These are phyloP conservation scores for Trichogramma pretiosum DNA, from an alignment of 1,140 invertebrate species.

Conservation along the genomic window DNA sequence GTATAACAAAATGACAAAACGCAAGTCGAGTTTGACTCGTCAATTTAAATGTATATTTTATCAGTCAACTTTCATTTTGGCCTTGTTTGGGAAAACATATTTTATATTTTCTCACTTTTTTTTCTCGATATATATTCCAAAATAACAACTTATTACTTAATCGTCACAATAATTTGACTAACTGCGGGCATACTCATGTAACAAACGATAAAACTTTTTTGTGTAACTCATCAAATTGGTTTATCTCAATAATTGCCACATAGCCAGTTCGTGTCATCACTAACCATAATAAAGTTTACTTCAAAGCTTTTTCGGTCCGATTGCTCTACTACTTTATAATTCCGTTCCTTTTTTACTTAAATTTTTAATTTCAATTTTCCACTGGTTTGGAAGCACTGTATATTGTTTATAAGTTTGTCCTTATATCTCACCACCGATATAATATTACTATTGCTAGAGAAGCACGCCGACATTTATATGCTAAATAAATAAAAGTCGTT, in stretches of 20 bases:
- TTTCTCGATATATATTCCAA: slow-evolving; percentile 13
- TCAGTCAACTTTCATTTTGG: slow-evolving; percentile 17
- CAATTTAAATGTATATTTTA: slow-evolving; percentile 7
- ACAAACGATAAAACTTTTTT: slow-evolving; percentile 31
- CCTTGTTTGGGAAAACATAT: slow-evolving; percentile 13
- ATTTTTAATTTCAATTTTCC: slow-evolving; percentile 24
- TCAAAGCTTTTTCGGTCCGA: slow-evolving; percentile 14
- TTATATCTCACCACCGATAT: background rate
- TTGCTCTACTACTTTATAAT: too few relatives aligned
- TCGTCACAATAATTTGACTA: slow-evolving; percentile 19
- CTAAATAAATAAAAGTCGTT: too few relatives aligned
- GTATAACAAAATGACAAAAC: slow-evolving; percentile 13
- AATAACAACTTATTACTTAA: slow-evolving; percentile 20
- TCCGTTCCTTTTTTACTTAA: slow-evolving; percentile 15
- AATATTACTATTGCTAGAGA: too few relatives aligned
- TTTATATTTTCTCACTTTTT: slow-evolving; percentile 7
- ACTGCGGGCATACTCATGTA: slow-evolving; percentile 22
- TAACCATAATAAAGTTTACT: too few relatives aligned
- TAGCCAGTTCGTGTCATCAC: slow-evolving; percentile 16
- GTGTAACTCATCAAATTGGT: slow-evolving; percentile 15
- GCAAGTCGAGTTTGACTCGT: slow-evolving; percentile 14
- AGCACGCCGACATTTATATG: too few relatives aligned
- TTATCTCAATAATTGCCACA: slow-evolving; percentile 15
- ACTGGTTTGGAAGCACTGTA: slow-evolving; percentile 34
- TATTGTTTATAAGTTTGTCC: too few relatives aligned